These are phyloP conservation scores for Aplysina aerophoba DNA, from an alignment of 37 sponge, comb jelly and placozoan genomes.

Conservation along the genomic window DNA sequence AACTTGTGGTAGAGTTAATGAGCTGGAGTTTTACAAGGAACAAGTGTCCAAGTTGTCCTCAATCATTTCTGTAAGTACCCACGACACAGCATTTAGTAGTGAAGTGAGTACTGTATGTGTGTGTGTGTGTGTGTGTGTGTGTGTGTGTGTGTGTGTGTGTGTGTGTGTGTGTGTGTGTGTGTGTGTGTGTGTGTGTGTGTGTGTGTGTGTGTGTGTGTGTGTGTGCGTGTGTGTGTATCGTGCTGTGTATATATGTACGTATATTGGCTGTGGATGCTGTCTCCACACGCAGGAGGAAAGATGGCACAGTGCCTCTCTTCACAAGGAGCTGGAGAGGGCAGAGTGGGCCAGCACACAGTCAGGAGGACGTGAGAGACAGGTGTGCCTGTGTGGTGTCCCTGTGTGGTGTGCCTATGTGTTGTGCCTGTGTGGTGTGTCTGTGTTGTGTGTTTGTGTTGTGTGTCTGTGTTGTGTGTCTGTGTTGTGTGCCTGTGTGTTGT, in stretches of 20 bases:
- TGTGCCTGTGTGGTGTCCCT: not conserved
- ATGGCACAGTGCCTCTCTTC: slow-evolving; percentile 5
- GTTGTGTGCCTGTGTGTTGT: too few relatives aligned
- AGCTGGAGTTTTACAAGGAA: slow-evolving; percentile 38
- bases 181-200: slow-evolving; percentile 35
- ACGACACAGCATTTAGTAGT: not conserved
- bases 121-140: not conserved
- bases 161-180: not conserved
- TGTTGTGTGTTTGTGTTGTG: too few relatives aligned
- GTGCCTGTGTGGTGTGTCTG: too few relatives aligned
- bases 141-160: slow-evolving; percentile 22
- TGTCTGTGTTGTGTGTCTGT: too few relatives aligned
- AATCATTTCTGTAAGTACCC: slow-evolving; percentile 11
- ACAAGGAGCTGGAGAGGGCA: slow-evolving; percentile 19
- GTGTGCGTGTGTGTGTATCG: not conserved
- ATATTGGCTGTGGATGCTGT: too few relatives aligned
- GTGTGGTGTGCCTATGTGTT: too few relatives aligned
- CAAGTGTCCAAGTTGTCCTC: slow-evolving; percentile 41
- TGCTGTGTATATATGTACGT: not conserved
- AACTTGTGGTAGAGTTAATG: slow-evolving; percentile 11
- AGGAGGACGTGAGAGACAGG: slow-evolving; percentile 49
- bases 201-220: slow-evolving; percentile 3
- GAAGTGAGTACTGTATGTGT: not conserved
- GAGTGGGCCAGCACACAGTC: slow-evolving; percentile 35
- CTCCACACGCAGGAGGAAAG: slow-evolving; percentile 48